A percentile compares a stretch with the other conserved stretches of the same genome.
Conservation (phyloP, 53 echinoderm and acorn worm species). For the Apostichopus leukothele region DNA sequence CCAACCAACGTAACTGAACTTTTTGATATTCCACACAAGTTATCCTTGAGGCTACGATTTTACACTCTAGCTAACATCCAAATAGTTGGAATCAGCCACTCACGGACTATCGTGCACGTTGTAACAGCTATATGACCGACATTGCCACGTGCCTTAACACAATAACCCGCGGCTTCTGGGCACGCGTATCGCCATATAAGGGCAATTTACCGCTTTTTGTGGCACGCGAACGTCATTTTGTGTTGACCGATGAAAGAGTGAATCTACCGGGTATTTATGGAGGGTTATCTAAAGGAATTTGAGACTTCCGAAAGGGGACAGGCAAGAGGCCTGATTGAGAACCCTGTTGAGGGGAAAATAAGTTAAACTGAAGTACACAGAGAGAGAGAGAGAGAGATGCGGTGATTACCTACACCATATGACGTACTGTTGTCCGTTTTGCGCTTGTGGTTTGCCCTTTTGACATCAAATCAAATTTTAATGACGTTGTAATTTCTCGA, state of each 20-base stretch:
- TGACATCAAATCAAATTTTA: conserved; percentile 28
- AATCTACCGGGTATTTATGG: conserved; percentile 21
- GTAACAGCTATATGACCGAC: conserved; percentile 15
- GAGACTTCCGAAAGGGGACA: conserved; percentile 17
- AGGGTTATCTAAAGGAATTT: conserved; percentile 33
- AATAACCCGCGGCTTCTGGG: conserved; percentile 22
- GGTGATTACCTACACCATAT: too few relatives aligned
- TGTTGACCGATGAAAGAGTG: conserved; percentile 21
- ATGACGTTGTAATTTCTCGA: conserved; percentile 40
- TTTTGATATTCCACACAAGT: not conserved
- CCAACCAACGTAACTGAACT: not conserved
- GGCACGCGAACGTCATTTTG: conserved; percentile 40
- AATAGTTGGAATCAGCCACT: conserved; percentile 5
- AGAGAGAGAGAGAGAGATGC: too few relatives aligned
- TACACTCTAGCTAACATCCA: conserved; percentile 22
- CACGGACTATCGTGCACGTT: not conserved
- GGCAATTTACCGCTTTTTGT: conserved; percentile 31
- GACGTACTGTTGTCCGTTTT: not conserved
- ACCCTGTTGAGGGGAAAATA: conserved; percentile 11
- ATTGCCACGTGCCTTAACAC: conserved; percentile 32
- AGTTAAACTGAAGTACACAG: not conserved
- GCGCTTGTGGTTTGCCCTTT: conserved; percentile 25
- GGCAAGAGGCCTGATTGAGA: conserved; percentile 6
- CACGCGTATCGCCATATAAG: conserved; percentile 37
- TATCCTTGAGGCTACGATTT: conserved; percentile 40